A percentile compares a stretch with the other conserved stretches of the same genome.
Evolutionary conservation across 2,888 invertebrate species (phyloP).

Genomic region (Ennomos quercinarius): DNA sequence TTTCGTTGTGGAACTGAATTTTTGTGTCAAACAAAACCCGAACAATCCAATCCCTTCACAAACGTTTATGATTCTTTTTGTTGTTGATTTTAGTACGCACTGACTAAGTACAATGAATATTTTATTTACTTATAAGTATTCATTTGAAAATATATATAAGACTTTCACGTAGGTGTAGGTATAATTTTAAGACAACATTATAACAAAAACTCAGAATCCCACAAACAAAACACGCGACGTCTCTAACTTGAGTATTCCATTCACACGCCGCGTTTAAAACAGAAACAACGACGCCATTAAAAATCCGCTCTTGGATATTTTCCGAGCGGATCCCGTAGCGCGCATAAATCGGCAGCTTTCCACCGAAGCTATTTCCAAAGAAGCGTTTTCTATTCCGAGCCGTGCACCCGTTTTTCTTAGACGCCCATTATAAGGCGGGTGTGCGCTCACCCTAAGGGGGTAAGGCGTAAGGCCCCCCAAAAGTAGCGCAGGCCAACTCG

Average conservation of each 20-base stretch:
- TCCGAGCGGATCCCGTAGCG: conserved; percentile 82
- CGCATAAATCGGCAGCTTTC: conserved; percentile 84
- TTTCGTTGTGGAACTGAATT: too few species aligned
- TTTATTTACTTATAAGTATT: too few species aligned
- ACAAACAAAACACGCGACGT: conserved; percentile 57
- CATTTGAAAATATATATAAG: background rate
- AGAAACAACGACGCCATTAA: conserved; percentile 84
- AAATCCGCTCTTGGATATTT: conserved; percentile 84
- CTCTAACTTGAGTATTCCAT: conserved; percentile 78
- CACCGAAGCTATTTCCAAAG: conserved; percentile 84
- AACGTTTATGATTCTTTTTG: too few species aligned
- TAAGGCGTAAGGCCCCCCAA: conserved; percentile 54
- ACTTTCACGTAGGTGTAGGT: conserved; percentile 6
- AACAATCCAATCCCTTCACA: too few species aligned
- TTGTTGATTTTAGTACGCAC: too few species aligned
- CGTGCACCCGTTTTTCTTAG: conserved; percentile 85
- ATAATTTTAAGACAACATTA: conserved; percentile 10
- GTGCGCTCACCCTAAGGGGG: conserved; percentile 52
- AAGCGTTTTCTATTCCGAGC: conserved; percentile 84
- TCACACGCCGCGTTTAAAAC: conserved; percentile 83
- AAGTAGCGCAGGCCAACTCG: conserved; percentile 81
- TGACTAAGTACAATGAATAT: too few species aligned
- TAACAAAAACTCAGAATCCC: conserved; percentile 44
- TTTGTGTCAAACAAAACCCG: too few species aligned
- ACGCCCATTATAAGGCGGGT: conserved; percentile 80